Conservation (phyloP, 2,797 vertebrate genomes). For the Rhadinocentrus ornatus region DNA sequence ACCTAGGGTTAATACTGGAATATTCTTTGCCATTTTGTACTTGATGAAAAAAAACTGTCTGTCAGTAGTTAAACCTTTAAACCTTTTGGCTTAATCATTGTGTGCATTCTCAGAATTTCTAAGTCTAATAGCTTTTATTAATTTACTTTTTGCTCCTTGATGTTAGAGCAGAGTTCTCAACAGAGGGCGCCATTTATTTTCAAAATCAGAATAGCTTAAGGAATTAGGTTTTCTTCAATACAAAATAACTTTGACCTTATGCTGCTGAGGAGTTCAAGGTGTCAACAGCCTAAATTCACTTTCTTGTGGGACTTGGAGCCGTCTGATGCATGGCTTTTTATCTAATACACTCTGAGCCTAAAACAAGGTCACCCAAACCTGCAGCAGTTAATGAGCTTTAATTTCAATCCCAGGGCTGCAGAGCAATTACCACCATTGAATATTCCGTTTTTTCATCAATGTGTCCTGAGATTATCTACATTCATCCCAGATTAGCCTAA, state of each 20-base stretch:
- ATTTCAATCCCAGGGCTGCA: conserved; percentile 22
- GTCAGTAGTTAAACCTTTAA: rapidly evolving
- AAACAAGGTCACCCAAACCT: conserved; percentile 28
- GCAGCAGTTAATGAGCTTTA: conserved; percentile 19
- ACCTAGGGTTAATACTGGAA: neutral
- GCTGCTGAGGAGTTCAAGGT: conserved; percentile 11
- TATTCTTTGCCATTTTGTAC: neutral
- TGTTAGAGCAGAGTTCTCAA: conserved; percentile 20
- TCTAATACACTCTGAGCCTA: neutral
- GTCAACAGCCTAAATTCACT: conserved; percentile 8
- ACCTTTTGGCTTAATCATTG: neutral
- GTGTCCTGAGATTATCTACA: conserved; percentile 14
- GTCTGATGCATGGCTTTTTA: neutral
- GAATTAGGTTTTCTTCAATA: neutral
- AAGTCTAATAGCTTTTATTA: neutral
- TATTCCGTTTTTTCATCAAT: conserved; percentile 8
- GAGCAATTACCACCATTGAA: conserved; percentile 3
- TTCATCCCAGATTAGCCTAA: neutral
- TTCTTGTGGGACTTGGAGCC: neutral
- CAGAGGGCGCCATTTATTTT: conserved; percentile 72
- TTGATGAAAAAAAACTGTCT: neutral
- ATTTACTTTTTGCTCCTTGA: conserved; percentile 6
- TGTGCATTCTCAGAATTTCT: neutral
- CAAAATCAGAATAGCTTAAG: neutral
- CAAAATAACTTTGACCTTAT: conserved; percentile 2